Conservation (phyloP, 1,140 invertebrate species). For the Melanaphis sacchari region DNA sequence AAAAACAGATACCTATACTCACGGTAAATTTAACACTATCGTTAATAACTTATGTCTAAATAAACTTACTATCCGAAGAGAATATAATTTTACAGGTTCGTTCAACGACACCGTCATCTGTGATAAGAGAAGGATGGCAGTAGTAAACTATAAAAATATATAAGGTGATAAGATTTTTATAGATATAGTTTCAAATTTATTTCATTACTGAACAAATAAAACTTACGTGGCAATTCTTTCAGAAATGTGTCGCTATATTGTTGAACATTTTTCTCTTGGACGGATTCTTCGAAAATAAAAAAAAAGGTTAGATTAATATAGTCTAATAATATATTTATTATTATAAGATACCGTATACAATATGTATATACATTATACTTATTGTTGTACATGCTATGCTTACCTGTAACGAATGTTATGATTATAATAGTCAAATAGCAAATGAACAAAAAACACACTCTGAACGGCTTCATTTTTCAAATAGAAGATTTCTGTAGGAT, state of each 20-base stretch:
- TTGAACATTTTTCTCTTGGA: neutral
- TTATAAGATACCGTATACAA: neutral
- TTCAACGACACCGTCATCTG: neutral
- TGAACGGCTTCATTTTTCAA: constrained; percentile 41
- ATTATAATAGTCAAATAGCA: neutral
- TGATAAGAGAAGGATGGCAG: neutral
- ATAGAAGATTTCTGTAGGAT: neutral
- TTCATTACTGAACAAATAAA: neutral
- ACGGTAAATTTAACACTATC: neutral
- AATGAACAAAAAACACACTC: constrained; percentile 29
- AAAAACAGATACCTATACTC: neutral
- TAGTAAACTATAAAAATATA: constrained; percentile 36
- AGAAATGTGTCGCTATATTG: neutral
- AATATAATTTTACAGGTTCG: constrained; percentile 1
- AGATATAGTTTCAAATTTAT: neutral
- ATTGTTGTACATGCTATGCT: neutral
- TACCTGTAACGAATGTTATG: neutral
- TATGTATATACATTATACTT: neutral
- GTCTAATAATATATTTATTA: neutral
- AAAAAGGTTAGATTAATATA: neutral
- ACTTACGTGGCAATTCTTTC: neutral
- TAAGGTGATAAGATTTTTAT: neutral
- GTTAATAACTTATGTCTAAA: neutral
- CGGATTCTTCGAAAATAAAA: neutral
- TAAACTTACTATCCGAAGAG: neutral